Evolutionary conservation across 2,888 invertebrate species (phyloP).

Genomic region (Pristionchus exspectatus): DNA sequence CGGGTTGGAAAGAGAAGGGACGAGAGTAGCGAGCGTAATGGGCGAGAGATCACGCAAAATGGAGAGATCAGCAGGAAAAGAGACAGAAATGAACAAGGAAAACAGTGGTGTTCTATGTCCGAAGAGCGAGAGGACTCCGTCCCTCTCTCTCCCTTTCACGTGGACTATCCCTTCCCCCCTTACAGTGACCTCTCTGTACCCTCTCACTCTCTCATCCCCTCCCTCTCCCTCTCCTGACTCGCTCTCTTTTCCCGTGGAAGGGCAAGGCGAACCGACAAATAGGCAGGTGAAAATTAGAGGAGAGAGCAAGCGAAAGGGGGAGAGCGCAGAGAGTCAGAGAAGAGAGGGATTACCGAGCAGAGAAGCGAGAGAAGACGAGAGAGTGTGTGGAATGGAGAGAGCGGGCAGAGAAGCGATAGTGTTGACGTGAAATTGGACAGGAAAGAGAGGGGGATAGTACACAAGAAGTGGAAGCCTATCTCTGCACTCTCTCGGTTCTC

Average conservation of each 20-base stretch:
- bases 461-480: conserved; percentile 36
- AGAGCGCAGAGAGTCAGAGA: conserved; percentile 10
- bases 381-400: neutral
- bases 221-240: neutral
- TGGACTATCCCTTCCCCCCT: neutral
- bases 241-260: conserved; percentile 25
- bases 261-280: conserved; percentile 45
- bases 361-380: neutral
- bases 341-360: conserved; percentile 28
- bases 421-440: conserved; percentile 2
- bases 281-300: conserved; percentile 41
- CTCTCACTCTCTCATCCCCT: conserved; percentile 35
- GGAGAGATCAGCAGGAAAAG: neutral
- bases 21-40: neutral
- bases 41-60: neutral
- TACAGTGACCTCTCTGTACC: conserved; percentile 5
- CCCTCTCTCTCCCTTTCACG: conserved; percentile 12
- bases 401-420: neutral
- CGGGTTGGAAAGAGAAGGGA: neutral
- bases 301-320: neutral
- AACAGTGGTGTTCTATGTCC: neutral
- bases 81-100: neutral
- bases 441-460: conserved; percentile 37
- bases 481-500: conserved; percentile 20
- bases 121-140: conserved; percentile 11